phyloP scores from a whole-genome alignment of 2,113 vertebrate species.

The Acrocephalus kingi region DNA sequence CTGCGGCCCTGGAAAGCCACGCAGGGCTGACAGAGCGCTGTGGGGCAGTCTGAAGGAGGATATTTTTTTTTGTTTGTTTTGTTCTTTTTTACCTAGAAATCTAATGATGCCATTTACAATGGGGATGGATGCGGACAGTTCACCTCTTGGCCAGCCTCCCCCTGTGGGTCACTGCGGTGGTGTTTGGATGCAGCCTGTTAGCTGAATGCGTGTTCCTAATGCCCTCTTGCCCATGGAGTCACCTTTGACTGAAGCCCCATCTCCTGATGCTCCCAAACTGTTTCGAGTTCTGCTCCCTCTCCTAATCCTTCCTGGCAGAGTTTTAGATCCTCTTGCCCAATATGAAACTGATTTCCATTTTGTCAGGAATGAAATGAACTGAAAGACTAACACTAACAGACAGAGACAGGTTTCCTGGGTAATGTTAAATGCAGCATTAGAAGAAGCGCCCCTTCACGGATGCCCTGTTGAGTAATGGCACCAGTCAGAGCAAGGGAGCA shows the following conservation, averaged over 20 bases:
- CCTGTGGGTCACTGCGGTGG: not conserved
- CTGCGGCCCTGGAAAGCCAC: slow-evolving; percentile 17
- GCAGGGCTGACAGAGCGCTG: not conserved
- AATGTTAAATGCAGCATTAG: not conserved
- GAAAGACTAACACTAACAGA: not conserved
- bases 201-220: not conserved
- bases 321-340: not conserved
- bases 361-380: not conserved
- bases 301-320: slow-evolving; percentile 28
- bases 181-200: not conserved
- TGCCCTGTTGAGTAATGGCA: not conserved
- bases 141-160: slow-evolving; percentile 18
- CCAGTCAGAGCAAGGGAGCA: not conserved
- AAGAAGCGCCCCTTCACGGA: not conserved
- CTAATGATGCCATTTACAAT: slow-evolving; percentile 31
- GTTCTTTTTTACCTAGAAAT: slow-evolving; percentile 43
- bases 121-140: slow-evolving; percentile 30
- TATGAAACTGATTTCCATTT: slow-evolving; percentile 32
- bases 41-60: not conserved
- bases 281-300: slow-evolving; percentile 32
- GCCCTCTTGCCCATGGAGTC: not conserved
- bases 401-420: not conserved
- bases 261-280: not conserved
- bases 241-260: not conserved
- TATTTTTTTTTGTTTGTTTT: not conserved